These are phyloP conservation scores for Orius insidiosus DNA, from an alignment of 1,140 invertebrate genomes.

Conservation along the genomic window DNA sequence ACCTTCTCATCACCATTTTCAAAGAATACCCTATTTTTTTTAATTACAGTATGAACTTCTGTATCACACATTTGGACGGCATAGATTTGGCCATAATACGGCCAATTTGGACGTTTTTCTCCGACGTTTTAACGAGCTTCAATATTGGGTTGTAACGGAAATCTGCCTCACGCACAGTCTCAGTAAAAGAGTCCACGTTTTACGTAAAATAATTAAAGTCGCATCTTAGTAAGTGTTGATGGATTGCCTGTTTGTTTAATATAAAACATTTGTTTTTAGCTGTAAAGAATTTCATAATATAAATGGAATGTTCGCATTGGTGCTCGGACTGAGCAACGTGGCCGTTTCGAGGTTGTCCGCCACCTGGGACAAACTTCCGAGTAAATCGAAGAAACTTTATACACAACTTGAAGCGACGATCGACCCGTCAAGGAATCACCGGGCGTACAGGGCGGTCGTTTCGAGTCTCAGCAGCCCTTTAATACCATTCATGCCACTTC, in stretches of 20 bases:
- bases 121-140: conserved; percentile 67
- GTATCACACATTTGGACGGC: conserved; percentile 64
- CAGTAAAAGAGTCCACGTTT: conserved; percentile 54
- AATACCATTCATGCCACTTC: conserved; percentile 70
- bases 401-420: conserved; percentile 68
- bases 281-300: conserved; percentile 72
- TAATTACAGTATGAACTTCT: conserved; percentile 59
- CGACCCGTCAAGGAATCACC: conserved; percentile 72
- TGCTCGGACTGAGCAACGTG: conserved; percentile 70
- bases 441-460: conserved; percentile 55
- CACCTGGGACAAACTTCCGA: conserved; percentile 72
- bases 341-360: conserved; percentile 61
- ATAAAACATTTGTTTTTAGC: conserved; percentile 40
- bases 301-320: conserved; percentile 71
- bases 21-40: no score
- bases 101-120: conserved; percentile 70
- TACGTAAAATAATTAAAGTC: conserved; percentile 73
- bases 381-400: conserved; percentile 62
- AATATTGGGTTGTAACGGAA: conserved; percentile 76
- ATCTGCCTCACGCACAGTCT: conserved; percentile 51
- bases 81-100: conserved; percentile 62
- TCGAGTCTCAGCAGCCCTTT: conserved; percentile 63
- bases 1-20: no score
- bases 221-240: conserved; percentile 56
- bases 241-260: not conserved